Evolutionary conservation across 2,797 vertebrate species (phyloP).

Genomic region (Peromyscus nudipes): DNA sequence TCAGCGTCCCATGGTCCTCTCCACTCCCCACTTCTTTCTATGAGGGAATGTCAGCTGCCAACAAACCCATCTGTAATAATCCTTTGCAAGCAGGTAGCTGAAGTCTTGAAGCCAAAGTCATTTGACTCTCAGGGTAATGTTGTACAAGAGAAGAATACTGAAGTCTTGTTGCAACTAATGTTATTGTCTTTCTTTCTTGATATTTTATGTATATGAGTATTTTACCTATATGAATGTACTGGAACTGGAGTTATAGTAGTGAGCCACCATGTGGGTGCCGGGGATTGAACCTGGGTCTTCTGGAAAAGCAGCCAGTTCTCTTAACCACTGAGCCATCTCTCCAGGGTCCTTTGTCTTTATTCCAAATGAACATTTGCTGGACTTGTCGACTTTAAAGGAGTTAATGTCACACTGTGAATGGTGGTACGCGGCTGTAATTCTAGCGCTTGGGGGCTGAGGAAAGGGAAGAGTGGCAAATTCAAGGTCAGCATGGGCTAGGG

Average conservation of each 20-base stretch:
- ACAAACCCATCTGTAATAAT: not conserved
- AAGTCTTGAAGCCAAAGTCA: not conserved
- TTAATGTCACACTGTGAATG: not conserved
- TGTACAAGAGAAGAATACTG: constrained; percentile 1
- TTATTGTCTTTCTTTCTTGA: not conserved
- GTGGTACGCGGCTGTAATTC: not conserved
- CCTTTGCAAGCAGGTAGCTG: not conserved
- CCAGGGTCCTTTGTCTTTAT: not conserved
- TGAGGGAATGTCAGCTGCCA: not conserved
- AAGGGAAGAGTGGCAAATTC: not conserved
- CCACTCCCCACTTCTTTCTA: not conserved
- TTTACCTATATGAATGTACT: not conserved
- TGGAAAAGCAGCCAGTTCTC: not conserved
- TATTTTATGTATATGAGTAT: not conserved
- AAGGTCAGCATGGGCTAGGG: not conserved
- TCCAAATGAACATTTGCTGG: constrained; percentile 34
- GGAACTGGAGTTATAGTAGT: not conserved
- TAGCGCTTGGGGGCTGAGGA: not conserved
- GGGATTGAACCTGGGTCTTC: not conserved
- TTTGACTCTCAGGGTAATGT: not conserved
- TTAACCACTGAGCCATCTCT: not conserved
- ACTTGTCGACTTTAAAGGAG: constrained; percentile 26
- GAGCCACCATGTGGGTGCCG: not conserved
- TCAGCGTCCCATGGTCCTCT: not conserved
- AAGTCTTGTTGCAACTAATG: constrained; percentile 6